Conservation (phyloP, 2,113 vertebrate genomes). For the Ciconia maguari region DNA sequence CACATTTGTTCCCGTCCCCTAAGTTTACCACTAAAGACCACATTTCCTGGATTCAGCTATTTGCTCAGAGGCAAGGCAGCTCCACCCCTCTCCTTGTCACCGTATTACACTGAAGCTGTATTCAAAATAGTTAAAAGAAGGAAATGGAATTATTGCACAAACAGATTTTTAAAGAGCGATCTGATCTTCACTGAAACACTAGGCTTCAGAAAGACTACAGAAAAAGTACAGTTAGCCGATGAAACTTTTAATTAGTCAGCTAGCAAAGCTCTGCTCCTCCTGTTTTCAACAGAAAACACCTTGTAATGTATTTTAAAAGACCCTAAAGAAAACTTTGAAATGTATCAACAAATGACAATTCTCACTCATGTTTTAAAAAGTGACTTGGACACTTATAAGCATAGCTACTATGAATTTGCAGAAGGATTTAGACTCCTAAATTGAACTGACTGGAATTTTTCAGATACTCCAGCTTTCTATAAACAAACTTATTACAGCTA, state of each 20-base stretch:
- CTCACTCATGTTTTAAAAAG: background rate
- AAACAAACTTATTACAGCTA: background rate
- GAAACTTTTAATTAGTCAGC: background rate
- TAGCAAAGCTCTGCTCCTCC: background rate
- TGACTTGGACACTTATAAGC: background rate
- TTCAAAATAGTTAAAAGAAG: slow-evolving; percentile 4
- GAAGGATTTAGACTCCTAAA: background rate
- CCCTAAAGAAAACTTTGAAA: background rate
- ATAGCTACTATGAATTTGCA: background rate
- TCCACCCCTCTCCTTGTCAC: background rate
- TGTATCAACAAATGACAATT: background rate
- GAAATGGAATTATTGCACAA: slow-evolving; percentile 1
- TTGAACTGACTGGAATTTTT: background rate
- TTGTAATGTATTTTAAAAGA: background rate
- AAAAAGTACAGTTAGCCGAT: background rate
- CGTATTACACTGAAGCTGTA: background rate
- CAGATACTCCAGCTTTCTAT: background rate
- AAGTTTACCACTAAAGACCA: background rate
- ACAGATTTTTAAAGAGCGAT: background rate
- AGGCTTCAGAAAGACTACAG: background rate
- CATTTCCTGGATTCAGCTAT: background rate
- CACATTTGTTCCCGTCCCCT: background rate
- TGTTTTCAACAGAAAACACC: background rate
- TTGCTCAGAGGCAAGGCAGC: background rate
- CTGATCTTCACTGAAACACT: background rate